These are phyloP conservation scores for Diadema setosum DNA, from an alignment of 35 echinoderm and acorn worm species.

Conservation along the genomic window DNA sequence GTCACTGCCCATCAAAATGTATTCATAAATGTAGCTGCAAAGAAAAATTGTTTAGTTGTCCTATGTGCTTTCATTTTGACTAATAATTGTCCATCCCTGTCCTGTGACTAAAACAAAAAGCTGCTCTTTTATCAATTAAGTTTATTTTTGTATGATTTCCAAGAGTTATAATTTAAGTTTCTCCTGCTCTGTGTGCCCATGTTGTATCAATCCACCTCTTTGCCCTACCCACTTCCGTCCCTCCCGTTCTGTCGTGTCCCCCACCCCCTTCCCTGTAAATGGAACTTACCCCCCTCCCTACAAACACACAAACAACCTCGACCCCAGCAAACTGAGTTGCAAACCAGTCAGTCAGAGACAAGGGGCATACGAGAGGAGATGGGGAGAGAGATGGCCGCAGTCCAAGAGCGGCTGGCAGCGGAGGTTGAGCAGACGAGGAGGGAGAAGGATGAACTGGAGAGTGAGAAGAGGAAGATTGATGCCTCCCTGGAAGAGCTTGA, in stretches of 20 bases:
- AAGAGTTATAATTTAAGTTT: conserved; percentile 15
- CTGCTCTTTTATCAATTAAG: background rate
- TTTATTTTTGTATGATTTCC: background rate
- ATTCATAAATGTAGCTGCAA: background rate
- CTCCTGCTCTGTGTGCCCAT: conserved; percentile 16
- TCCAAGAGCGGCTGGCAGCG: background rate
- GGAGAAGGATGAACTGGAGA: conserved; percentile 32
- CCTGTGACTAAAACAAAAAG: background rate
- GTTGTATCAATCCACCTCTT: conserved; percentile 41
- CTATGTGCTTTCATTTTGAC: background rate
- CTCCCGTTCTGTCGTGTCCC: background rate
- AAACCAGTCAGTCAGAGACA: conserved; percentile 38
- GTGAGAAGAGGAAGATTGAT: conserved; percentile 15
- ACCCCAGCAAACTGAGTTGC: conserved; percentile 65
- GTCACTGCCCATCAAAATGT: background rate
- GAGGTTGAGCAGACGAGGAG: conserved; percentile 19
- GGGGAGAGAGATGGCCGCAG: conserved; percentile 35
- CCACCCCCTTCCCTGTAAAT: background rate
- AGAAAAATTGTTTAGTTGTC: too few relatives aligned
- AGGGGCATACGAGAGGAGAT: conserved; percentile 25
- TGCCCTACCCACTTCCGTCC: conserved; percentile 6
- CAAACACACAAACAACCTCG: conserved; percentile 31
- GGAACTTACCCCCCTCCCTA: background rate
- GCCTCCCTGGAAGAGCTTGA: background rate
- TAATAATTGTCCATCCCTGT: background rate